Base-by-base conservation (phyloP, 2,113 vertebrate species). In the Silurus asotus region DNA sequence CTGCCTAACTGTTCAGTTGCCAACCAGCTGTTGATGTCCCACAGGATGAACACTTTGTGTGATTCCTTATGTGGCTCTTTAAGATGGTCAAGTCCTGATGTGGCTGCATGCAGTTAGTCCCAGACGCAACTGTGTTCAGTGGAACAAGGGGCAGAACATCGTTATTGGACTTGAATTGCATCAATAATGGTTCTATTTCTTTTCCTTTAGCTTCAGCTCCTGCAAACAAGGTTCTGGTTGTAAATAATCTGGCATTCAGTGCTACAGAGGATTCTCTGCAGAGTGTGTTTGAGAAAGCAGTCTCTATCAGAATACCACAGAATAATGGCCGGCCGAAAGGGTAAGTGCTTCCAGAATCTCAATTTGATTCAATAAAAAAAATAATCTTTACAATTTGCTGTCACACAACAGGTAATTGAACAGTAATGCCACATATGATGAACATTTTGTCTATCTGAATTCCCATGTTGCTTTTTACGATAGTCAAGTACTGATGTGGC, bases 311-410 rank as follows among this genome's bases (percentile, higher is more conserved):
- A 91, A 93, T 99, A 89, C 97, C 97, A 84, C 97, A 97, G 90
- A 97, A 92, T 91, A 96, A 97, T 82, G 97, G 97, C 88, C 95
- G 96, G 88, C 88, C 96, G n/a, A 99, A 97, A 94, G 97, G 98
- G 97, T 99, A 90, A 56, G 92, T 83, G 28, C 4, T 37, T 37
- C 37, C 37, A 37, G 37, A 37, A 37, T 37, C 37, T 37, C 37
- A 37, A 37, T 37, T 37, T 37, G 37, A 37, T 37, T 37, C 2
- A 37, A 37, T 37, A 2, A 37, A 37, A 37, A 37, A 13, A 70
- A 23, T 48, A 70, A 23, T 48, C 48, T 51, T 74, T 37, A 4
- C 5, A 51, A 51, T 23, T 72, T 72, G 37, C 37, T 2, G 2
- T 37, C 37, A 37, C 0, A n/a, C 11, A 5, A 10, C 5, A 23